Evolutionary conservation across 2,113 vertebrate species (phyloP).

Genomic region (Acrocephalus kingi): DNA sequence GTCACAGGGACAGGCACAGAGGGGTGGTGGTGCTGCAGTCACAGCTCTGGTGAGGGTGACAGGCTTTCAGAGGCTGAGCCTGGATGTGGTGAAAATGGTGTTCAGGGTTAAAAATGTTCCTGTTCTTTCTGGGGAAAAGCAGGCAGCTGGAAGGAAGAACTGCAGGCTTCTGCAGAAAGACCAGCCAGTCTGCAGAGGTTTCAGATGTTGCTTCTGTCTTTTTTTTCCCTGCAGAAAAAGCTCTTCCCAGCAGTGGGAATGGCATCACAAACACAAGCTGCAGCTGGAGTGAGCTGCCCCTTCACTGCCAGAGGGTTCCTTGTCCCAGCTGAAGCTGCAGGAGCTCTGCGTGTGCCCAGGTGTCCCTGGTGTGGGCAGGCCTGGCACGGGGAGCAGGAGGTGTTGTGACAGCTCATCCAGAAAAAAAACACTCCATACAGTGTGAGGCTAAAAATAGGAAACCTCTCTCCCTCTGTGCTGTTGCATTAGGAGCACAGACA

Average conservation of each 20-base stretch:
- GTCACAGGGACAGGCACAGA: not conserved
- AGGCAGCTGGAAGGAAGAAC: not conserved
- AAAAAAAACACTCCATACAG: not conserved
- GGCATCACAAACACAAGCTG: not conserved
- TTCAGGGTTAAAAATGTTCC: not conserved
- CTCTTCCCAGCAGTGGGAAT: not conserved
- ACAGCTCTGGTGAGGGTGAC: not conserved
- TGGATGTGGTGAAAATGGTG: rapidly evolving
- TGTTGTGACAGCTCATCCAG: not conserved
- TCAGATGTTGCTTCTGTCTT: not conserved
- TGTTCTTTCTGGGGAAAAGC: not conserved
- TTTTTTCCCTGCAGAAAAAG: not conserved
- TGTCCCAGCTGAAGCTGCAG: not conserved
- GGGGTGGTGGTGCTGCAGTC: not conserved
- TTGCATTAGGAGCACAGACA: not conserved
- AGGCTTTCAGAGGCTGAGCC: not conserved
- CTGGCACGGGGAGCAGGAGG: not conserved
- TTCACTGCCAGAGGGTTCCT: not conserved
- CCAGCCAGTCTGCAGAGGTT: not conserved
- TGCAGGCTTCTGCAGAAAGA: not conserved
- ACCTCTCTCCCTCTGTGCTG: not conserved
- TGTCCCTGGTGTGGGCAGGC: not conserved
- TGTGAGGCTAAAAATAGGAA: not conserved
- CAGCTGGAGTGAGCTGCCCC: not conserved
- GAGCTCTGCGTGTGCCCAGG: not conserved